A percentile compares a stretch with the other conserved stretches of the same genome.
Conservation (phyloP, 2,888 invertebrate genomes). For the Stratiomys singularior region DNA sequence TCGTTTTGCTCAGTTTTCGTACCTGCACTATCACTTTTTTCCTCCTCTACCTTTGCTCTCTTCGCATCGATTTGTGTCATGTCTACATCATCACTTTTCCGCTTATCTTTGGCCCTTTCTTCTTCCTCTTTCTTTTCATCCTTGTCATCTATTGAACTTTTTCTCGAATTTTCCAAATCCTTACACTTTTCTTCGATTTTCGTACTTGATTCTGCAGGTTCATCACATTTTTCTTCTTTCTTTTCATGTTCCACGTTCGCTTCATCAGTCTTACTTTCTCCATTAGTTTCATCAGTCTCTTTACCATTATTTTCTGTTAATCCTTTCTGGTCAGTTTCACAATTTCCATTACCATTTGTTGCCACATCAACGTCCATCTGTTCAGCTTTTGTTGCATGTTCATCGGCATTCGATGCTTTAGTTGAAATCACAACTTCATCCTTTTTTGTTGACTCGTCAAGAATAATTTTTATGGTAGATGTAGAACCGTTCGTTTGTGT, state of each 20-base stretch:
- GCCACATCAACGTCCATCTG: constrained; percentile 33
- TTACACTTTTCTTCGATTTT: background rate
- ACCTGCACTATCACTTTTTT: background rate
- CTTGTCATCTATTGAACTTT: background rate
- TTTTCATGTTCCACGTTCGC: background rate
- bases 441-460: background rate
- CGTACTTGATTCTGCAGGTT: no score
- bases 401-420: background rate
- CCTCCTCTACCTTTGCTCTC: background rate
- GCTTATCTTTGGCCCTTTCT: background rate
- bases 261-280: constrained; percentile 26
- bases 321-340: background rate
- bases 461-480: background rate
- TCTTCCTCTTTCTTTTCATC: constrained; percentile 1
- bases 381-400: background rate
- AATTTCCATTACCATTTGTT: constrained; percentile 19
- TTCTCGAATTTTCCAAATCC: background rate
- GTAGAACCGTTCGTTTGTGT: constrained; percentile 26
- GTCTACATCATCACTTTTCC: background rate
- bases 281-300: constrained; percentile 29
- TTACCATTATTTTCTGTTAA: background rate
- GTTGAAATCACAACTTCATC: background rate
- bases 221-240: background rate
- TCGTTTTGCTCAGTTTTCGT: background rate
- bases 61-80: background rate